phyloP scores from a whole-genome alignment of 2,888 invertebrate species.

The Calephelis perditalis region DNA sequence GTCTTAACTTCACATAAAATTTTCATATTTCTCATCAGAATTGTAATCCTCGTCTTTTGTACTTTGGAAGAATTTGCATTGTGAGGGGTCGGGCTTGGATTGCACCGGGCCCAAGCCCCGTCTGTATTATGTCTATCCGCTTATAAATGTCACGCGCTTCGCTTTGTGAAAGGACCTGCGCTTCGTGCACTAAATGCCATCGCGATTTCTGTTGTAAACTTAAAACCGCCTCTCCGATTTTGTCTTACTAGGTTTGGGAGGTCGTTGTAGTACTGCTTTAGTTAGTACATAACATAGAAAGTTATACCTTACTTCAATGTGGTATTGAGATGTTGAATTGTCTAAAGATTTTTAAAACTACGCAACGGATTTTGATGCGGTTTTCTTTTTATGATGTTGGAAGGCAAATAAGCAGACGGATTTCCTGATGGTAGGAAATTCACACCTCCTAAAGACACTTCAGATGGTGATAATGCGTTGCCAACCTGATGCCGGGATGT shows the following conservation, averaged over 20 bases:
- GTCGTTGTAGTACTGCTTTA: constrained; percentile 7
- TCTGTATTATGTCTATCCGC: constrained; percentile 25
- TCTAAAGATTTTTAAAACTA: too few relatives aligned
- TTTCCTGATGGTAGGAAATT: too few relatives aligned
- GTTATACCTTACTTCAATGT: too few relatives aligned
- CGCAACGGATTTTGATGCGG: too few relatives aligned
- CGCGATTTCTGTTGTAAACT: constrained; percentile 54
- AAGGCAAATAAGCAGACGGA: too few relatives aligned
- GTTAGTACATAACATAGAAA: too few relatives aligned
- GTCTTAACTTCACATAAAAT: not conserved
- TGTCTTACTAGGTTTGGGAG: constrained; percentile 14
- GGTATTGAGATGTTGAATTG: too few relatives aligned
- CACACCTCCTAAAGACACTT: too few relatives aligned
- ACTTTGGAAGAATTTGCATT: constrained; percentile 23
- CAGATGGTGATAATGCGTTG: too few relatives aligned
- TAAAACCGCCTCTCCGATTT: constrained; percentile 21
- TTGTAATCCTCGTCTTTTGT: constrained; percentile 15
- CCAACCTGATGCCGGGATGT: too few relatives aligned
- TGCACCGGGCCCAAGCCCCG: constrained; percentile 17
- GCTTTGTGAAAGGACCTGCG: constrained; percentile 53
- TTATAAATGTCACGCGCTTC: constrained; percentile 56
- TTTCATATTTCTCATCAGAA: constrained; percentile 15
- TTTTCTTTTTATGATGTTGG: too few relatives aligned
- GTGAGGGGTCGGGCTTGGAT: constrained; percentile 23
- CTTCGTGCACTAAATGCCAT: constrained; percentile 55